phyloP scores from a whole-genome alignment of 2,113 vertebrate genomes.

The Halichoeres trimaculatus region DNA sequence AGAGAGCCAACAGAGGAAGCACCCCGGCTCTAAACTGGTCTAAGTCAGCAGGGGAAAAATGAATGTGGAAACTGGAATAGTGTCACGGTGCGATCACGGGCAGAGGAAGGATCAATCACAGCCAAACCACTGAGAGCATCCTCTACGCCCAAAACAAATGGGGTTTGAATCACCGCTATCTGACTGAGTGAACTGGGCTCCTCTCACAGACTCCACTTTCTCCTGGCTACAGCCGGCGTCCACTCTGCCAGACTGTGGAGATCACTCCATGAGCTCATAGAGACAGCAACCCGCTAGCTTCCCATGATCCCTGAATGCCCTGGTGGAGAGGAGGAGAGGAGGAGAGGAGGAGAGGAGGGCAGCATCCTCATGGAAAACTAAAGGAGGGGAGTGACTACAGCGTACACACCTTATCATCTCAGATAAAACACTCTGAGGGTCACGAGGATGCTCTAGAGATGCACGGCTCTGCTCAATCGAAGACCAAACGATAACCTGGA shows the following conservation, averaged over 20 bases:
- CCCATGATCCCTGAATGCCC: slow-evolving; percentile 48
- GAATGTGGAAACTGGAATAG: slow-evolving; percentile 77
- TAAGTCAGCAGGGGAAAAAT: slow-evolving; percentile 65
- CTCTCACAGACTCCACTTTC: slow-evolving; percentile 64
- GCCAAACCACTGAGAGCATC: slow-evolving; percentile 81
- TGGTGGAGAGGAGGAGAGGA: slow-evolving; percentile 18
- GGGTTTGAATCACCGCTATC: slow-evolving; percentile 71
- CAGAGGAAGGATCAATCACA: slow-evolving; percentile 67
- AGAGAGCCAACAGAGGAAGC: slow-evolving; percentile 53
- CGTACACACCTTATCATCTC: neutral
- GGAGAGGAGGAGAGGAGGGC: slow-evolving; percentile 9
- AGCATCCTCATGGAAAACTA: slow-evolving; percentile 32
- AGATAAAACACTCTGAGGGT: too few species aligned
- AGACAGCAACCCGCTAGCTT: slow-evolving; percentile 51
- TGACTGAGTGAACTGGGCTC: slow-evolving; percentile 69
- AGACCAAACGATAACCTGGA: too few species aligned
- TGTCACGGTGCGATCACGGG: slow-evolving; percentile 67
- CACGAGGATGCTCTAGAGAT: too few species aligned
- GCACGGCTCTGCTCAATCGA: too few species aligned
- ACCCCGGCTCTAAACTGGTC: slow-evolving; percentile 46
- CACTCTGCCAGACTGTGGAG: slow-evolving; percentile 61
- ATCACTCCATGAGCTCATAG: slow-evolving; percentile 61
- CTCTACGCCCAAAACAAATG: slow-evolving; percentile 73
- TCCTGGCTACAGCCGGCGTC: slow-evolving; percentile 49
- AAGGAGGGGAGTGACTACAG: neutral